These are phyloP conservation scores for Sciurus vulgaris DNA, from an alignment of 2,797 vertebrate species.

Conservation along the genomic window DNA sequence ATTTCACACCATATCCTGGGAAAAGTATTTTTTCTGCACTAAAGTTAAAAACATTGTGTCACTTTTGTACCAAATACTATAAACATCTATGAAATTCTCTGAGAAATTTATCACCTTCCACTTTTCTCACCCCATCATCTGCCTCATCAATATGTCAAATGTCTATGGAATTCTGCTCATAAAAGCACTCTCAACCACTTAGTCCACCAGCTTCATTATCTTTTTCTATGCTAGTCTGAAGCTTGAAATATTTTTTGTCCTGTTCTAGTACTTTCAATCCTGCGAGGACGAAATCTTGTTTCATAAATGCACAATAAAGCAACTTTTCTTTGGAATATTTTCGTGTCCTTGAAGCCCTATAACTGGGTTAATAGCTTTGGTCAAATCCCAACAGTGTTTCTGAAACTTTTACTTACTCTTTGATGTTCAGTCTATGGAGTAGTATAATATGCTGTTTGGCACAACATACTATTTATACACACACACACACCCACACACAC, in stretches of 20 bases:
- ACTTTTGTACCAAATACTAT: background rate
- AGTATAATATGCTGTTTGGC: background rate
- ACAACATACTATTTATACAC: too few species aligned
- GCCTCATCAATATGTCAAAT: too few species aligned
- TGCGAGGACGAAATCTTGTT: background rate
- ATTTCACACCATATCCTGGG: background rate
- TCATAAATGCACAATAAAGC: background rate
- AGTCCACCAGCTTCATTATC: background rate
- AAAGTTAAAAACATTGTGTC: background rate
- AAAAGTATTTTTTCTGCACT: background rate
- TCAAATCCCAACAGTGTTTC: background rate
- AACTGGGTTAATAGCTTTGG: background rate
- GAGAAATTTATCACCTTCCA: background rate
- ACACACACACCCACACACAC: too few species aligned
- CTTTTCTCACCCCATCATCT: accelerated
- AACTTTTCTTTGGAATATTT: background rate
- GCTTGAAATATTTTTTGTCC: background rate
- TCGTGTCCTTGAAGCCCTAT: background rate
- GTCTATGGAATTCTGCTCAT: background rate
- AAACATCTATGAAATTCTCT: background rate
- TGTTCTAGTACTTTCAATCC: background rate
- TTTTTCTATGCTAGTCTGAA: background rate
- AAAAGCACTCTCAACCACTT: accelerated
- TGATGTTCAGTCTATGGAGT: background rate
- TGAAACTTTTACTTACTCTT: background rate